Conservation (phyloP, 2,888 invertebrate species). For the Ischnura elegans region DNA sequence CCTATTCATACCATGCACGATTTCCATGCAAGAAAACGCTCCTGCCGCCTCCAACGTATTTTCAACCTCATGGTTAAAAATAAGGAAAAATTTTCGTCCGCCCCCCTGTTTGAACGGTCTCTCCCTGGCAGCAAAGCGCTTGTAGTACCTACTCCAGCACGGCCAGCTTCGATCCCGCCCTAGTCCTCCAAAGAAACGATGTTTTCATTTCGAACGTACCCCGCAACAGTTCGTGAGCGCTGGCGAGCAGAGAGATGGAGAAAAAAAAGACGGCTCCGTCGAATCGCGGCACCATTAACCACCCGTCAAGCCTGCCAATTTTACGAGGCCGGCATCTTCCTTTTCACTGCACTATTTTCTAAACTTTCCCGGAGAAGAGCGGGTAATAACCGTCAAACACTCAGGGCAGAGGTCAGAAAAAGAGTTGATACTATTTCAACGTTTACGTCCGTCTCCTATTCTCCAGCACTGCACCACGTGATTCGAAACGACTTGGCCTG, state of each 20-base stretch:
- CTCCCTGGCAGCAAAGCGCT: no score
- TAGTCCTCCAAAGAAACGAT: neutral
- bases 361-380: neutral
- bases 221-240: neutral
- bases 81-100: no score
- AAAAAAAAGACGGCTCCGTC: neutral
- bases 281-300: neutral
- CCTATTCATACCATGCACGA: no score
- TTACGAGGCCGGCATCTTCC: neutral
- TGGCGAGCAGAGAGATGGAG: neutral
- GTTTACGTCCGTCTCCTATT: neutral
- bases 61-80: no score
- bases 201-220: slow-evolving; percentile 1
- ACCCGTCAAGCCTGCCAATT: neutral
- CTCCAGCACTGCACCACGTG: neutral
- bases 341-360: neutral
- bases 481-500: neutral
- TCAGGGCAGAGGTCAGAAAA: neutral
- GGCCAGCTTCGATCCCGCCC: neutral
- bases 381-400: neutral
- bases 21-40: no score
- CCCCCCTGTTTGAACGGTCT: no score
- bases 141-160: no score
- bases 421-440: neutral
- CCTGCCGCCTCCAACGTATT: no score